Evolutionary conservation across 2,888 invertebrate species (phyloP).

Genomic region (Zygaena filipendulae): DNA sequence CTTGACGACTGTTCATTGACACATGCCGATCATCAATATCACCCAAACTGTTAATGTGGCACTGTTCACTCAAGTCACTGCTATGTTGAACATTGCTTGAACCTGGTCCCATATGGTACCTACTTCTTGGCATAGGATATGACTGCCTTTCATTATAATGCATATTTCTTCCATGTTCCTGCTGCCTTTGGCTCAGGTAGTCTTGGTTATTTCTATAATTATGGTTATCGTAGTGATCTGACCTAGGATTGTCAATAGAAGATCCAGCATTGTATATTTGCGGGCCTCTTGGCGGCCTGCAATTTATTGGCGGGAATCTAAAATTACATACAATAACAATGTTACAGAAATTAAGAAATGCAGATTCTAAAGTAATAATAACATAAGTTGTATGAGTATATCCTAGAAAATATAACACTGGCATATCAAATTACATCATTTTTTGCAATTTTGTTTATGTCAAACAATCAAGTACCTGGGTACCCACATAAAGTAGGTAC

Average conservation of each 20-base stretch:
- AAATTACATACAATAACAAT: constrained; percentile 13
- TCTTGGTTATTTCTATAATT: constrained; percentile 26
- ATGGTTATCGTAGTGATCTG: constrained; percentile 28
- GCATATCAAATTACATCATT: no score
- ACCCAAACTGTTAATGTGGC: constrained; percentile 40
- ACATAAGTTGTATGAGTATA: no score
- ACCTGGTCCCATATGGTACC: background rate
- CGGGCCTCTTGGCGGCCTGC: constrained; percentile 26
- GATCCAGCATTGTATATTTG: constrained; percentile 23
- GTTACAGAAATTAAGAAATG: background rate
- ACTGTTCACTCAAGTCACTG: constrained; percentile 15
- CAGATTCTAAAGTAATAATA: background rate
- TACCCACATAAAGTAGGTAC: no score
- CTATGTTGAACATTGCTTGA: background rate
- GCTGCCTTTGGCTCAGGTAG: background rate
- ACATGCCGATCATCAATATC: constrained; percentile 42
- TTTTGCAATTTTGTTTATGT: no score
- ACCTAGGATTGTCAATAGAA: constrained; percentile 21
- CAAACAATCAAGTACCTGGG: background rate
- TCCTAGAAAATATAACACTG: no score
- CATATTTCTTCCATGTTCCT: constrained; percentile 23
- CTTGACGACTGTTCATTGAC: constrained; percentile 4
- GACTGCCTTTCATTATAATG: constrained; percentile 23
- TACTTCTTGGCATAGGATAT: constrained; percentile 14
- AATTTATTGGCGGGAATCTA: constrained; percentile 38